These are phyloP conservation scores for Leucoptera coffeella DNA, from an alignment of 2,888 invertebrate genomes.

Conservation along the genomic window DNA sequence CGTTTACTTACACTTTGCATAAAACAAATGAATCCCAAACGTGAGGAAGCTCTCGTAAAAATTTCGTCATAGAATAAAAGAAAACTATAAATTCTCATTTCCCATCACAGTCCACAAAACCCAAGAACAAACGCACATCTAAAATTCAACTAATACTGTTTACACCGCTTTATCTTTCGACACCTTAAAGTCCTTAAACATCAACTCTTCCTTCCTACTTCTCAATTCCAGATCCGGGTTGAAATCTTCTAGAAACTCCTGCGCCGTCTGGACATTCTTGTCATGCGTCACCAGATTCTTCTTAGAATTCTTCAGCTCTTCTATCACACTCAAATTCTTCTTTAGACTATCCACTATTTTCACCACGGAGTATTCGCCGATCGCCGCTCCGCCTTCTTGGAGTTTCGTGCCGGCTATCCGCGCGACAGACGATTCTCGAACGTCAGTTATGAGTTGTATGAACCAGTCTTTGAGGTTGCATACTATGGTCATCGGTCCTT, in stretches of 20 bases:
- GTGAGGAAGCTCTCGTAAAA: too few relatives aligned
- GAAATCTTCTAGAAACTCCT: conserved; percentile 29
- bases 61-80: too few relatives aligned
- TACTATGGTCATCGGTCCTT: conserved; percentile 31
- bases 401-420: conserved; percentile 36
- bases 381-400: conserved; percentile 41
- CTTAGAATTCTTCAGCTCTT: conserved; percentile 32
- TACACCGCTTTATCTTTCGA: too few relatives aligned
- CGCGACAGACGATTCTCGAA: conserved; percentile 30
- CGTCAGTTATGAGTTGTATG: conserved; percentile 20
- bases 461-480: conserved; percentile 23
- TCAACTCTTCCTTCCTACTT: too few relatives aligned
- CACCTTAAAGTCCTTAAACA: too few relatives aligned
- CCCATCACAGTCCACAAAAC: too few relatives aligned
- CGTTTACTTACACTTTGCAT: too few relatives aligned
- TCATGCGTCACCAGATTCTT: conserved; percentile 29
- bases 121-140: too few relatives aligned
- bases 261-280: conserved; percentile 36
- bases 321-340: conserved; percentile 33
- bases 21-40: too few relatives aligned
- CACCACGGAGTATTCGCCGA: conserved; percentile 44
- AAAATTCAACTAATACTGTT: too few relatives aligned
- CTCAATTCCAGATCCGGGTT: conserved; percentile 21
- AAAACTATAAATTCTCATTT: too few relatives aligned
- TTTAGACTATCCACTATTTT: conserved; percentile 41